Base-by-base conservation (phyloP, 2,113 vertebrate genomes). In the Girardinichthys multiradiatus region DNA sequence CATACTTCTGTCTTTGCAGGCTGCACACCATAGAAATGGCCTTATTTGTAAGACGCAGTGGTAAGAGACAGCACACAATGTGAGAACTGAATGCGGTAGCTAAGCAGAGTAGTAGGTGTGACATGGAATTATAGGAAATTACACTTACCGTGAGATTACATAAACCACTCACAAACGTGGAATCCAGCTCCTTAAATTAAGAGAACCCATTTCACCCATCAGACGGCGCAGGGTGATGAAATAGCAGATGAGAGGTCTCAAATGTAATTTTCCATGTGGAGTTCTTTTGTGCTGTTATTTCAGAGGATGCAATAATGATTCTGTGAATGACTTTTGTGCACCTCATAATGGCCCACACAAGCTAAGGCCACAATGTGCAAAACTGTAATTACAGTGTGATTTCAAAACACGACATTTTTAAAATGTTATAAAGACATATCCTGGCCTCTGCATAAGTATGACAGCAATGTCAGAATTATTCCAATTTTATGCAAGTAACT, bases 1-100 rank as follows among this genome's bases (percentile, higher is more conserved):
- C 93, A 95, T 94, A 92, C 93, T 95, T 94, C 85, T 92, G 90
- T 95, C 87, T 93, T 93, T 91, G 84, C 86, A 84, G 48, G 81
- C 86, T 90, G 83, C 86, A 89, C 91, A 92, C 95, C 95, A 93
- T 95, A 95, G 94, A 95, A 96, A 96, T 96, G 90, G 93, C 89
- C 91, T 93, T 95, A 92, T 94, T 93, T 91, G 81, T 88, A 83
- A 91, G 90, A 89, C 90, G 84, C 35, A 4, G 48, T n/a, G 73
- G 76, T 76, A 74, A 76, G 79, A 83, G 84, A 81, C 73, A 65
- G 86, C 67, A 84, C 31, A 66, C 81, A 78, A 85, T 72, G 91
- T 86, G 90, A 89, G 89, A 86, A 85, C 86, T 94, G 90, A 92
- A 93, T 90, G 90, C 77, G 88, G 31, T 14, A 92, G 91, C 91